These are phyloP conservation scores for Brachirus orientalis DNA, from an alignment of 2,113 vertebrate genomes.

Conservation along the genomic window DNA sequence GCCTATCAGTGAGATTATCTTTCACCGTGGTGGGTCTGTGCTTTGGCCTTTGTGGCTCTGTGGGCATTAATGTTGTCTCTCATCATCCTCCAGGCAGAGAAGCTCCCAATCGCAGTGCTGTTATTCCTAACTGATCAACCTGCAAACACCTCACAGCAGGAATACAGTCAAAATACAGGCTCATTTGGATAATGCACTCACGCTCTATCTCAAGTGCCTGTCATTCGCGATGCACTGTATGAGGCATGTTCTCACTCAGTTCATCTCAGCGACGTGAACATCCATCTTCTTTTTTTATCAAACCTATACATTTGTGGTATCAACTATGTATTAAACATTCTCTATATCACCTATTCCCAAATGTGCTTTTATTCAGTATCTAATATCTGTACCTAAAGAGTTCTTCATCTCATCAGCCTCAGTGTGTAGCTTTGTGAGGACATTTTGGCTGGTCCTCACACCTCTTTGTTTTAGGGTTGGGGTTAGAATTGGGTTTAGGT, in stretches of 20 bases:
- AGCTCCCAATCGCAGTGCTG: conserved; percentile 54
- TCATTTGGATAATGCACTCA: conserved; percentile 47
- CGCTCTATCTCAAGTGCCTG: conserved; percentile 38
- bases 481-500: too few relatives aligned
- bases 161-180: conserved; percentile 43
- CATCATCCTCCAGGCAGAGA: conserved; percentile 58
- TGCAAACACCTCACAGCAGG: conserved; percentile 34
- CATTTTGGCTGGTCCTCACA: too few relatives aligned
- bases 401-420: too few relatives aligned
- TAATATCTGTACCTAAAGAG: too few relatives aligned
- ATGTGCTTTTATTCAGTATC: too few relatives aligned
- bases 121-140: conserved; percentile 53
- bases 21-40: conserved; percentile 48
- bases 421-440: too few relatives aligned
- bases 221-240: conserved; percentile 29
- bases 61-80: conserved; percentile 57
- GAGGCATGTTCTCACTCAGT: neutral
- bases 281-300: too few relatives aligned
- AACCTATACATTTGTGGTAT: too few relatives aligned
- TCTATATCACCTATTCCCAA: too few relatives aligned
- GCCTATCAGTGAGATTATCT: conserved; percentile 53
- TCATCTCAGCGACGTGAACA: neutral
- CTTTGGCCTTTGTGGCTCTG: conserved; percentile 60
- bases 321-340: too few relatives aligned
- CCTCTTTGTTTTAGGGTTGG: too few relatives aligned